These are phyloP conservation scores for Sardina pilchardus DNA, from an alignment of 2,113 vertebrate genomes.

Conservation along the genomic window DNA sequence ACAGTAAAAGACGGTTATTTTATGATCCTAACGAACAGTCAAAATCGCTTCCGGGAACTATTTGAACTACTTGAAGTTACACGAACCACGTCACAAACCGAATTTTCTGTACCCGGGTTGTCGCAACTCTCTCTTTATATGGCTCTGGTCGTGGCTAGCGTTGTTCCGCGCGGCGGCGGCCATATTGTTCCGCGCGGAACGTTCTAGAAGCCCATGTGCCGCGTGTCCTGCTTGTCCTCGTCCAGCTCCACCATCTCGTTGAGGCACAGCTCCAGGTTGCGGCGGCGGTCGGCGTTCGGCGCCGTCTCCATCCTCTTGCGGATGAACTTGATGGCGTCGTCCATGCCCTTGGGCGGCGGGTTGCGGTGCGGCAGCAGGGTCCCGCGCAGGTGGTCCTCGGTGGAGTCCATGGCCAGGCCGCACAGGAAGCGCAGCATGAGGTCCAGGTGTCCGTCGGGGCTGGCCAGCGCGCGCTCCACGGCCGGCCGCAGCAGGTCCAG, in stretches of 20 bases:
- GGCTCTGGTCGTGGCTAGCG: too few relatives aligned
- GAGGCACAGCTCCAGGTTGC: constrained; percentile 63
- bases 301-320: constrained; percentile 35
- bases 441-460: constrained; percentile 56
- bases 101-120: too few relatives aligned
- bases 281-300: constrained; percentile 31
- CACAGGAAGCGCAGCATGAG: constrained; percentile 71
- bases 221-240: too few relatives aligned
- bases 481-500: constrained; percentile 56
- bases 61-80: too few relatives aligned
- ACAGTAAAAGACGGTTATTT: too few relatives aligned
- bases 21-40: too few relatives aligned
- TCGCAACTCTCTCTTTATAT: too few relatives aligned
- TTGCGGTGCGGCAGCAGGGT: constrained; percentile 47
- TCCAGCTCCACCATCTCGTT: constrained; percentile 59
- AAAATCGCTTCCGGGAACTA: too few relatives aligned
- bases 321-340: background rate
- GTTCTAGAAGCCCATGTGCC: too few relatives aligned
- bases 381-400: constrained; percentile 47
- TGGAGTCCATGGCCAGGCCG: constrained; percentile 54
- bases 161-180: too few relatives aligned
- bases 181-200: too few relatives aligned
- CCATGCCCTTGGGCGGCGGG: constrained; percentile 31
- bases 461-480: constrained; percentile 29
- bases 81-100: too few relatives aligned